Conservation (phyloP, 2,113 vertebrate species). For the Silurus glanis region DNA sequence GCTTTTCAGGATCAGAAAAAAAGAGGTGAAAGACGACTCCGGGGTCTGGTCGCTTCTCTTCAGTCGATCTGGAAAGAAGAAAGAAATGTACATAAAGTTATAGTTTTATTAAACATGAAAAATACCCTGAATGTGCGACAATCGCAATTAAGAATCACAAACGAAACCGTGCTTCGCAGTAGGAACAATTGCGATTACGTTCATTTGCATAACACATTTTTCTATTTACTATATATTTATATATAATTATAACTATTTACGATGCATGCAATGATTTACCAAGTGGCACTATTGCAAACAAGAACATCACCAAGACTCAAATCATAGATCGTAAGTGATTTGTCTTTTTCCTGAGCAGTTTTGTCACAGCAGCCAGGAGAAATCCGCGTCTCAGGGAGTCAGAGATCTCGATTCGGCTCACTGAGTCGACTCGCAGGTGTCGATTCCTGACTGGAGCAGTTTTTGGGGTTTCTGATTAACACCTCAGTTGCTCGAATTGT, state of each 20-base stretch:
- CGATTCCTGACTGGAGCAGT: too few relatives aligned
- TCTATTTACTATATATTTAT: not conserved
- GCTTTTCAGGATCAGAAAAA: not conserved
- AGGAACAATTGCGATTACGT: not conserved
- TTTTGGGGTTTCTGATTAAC: too few relatives aligned
- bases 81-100: not conserved
- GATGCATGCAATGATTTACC: not conserved
- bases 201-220: not conserved
- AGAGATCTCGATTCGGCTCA: too few relatives aligned
- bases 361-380: too few relatives aligned
- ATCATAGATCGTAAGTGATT: too few relatives aligned
- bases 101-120: not conserved
- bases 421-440: too few relatives aligned
- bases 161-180: not conserved
- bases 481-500: too few relatives aligned
- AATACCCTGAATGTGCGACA: not conserved
- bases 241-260: not conserved
- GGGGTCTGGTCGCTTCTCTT: constrained; percentile 4
- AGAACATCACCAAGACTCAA: too few relatives aligned
- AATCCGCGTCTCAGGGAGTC: too few relatives aligned
- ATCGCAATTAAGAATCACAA: not conserved
- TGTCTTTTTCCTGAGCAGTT: too few relatives aligned
- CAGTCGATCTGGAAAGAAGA: constrained; percentile 19
- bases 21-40: not conserved
- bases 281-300: too few relatives aligned